Conservation (phyloP, 2,113 vertebrate species). For the Zingel zingel region DNA sequence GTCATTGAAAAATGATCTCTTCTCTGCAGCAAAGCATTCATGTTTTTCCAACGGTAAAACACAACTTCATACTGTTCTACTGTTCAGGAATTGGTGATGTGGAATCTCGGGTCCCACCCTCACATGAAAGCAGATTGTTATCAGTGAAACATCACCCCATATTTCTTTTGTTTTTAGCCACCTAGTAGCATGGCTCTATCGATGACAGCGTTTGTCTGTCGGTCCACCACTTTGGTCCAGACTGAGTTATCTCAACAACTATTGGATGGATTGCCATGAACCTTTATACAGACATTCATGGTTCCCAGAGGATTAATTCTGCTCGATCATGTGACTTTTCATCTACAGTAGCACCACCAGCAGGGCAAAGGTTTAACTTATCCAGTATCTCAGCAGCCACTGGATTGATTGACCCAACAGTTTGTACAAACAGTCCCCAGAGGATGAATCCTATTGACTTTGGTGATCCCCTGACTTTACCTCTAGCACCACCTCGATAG, state of each 20-base stretch:
- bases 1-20: background rate
- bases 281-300: background rate
- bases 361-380: background rate
- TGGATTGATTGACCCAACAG: background rate
- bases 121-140: slow-evolving; percentile 28
- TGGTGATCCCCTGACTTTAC: too few species aligned
- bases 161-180: background rate
- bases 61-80: slow-evolving; percentile 3
- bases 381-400: background rate
- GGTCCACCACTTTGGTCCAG: background rate
- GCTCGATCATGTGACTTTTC: background rate
- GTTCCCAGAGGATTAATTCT: background rate
- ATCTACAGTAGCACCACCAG: background rate
- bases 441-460: background rate
- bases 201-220: background rate
- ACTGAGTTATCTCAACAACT: background rate
- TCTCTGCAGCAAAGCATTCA: slow-evolving; percentile 1
- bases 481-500: background rate
- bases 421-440: background rate
- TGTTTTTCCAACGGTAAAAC: background rate
- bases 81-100: slow-evolving; percentile 19
- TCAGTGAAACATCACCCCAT: slow-evolving; percentile 8
- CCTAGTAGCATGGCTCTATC: background rate
- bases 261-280: background rate
- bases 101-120: slow-evolving; percentile 16